Base-by-base conservation (phyloP, 2,113 vertebrate species). In the Hypomesus transpacificus region DNA sequence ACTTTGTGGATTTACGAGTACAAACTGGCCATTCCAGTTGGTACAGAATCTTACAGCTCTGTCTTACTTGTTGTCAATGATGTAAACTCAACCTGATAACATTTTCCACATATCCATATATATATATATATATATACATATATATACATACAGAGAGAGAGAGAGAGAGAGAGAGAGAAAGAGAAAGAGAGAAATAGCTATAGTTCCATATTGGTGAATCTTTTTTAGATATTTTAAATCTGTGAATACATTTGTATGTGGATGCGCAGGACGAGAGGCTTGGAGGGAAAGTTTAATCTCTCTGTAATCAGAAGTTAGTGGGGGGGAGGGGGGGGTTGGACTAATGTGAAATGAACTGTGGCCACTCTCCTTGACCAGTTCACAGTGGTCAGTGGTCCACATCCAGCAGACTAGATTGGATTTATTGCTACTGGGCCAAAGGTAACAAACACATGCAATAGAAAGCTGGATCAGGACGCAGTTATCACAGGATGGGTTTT, bases 361-460 rank as follows among this genome's bases (percentile, higher is more conserved):
- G 84, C 83, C 81, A 82, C 77, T 92, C 87, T 88, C 87, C 87
- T 89, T 90, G 89, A 91, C 90, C 89, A 90, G 86, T 84, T 89
- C 75, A 75, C 82, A 85, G 86, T 89, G 89, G 89, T 88, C 89
- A 91, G 85, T 75, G 85, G 88, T 86, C 90, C 89, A 89, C 85
- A 83, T 87, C 89, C 84, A 84, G 78, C 60, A 85, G 87, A 92
- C 90, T 84, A 91, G 89, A 90, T 86, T 89, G 87, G 86, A 92
- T 92, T 92, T 91, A 92, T 91, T 88, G 88, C 88, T 85, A 85
- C 81, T 87, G 84, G 88, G 87, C 83, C 87, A 92, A 90, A 90
- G 90, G 90, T 91, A 92, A 91, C 88, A 91, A 88, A 91, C 87
- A 91, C 87, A 92, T 89, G 88, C 76, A 82, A 82, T 87, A 87